Base-by-base conservation (phyloP, 2,113 vertebrate species). In the Mugil cephalus region DNA sequence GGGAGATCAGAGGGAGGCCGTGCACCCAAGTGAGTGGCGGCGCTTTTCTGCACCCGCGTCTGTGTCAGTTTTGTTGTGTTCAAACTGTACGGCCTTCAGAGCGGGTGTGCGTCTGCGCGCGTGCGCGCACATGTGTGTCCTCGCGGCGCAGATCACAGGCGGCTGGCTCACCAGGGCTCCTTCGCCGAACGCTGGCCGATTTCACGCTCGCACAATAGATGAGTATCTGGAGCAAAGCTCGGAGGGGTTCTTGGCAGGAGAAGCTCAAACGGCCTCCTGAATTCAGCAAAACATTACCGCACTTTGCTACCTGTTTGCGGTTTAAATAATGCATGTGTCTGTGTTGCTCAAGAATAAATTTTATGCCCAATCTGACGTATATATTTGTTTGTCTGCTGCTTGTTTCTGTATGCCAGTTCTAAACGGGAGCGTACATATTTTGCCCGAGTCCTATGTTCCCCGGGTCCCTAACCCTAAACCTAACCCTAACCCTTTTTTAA, bases 161-260 rank as follows among this genome's bases (percentile, higher is more conserved):
- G 24, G 73, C 70, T 14, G 76, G 59, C 86, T 73, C 80, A 61
- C 73, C 74, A 18, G 85, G 84, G 52, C 38, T 84, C 76, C 75
- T 65, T 81, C 73, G 62, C 73, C 77, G 79, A 91, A 85, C 74
- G 87, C 84, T 85, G 85, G 55, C 61, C 4, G 66, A 92, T 89
- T 87, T 90, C 85, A 89, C 65, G 64, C 74, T 83, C n/a, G 9
- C 80, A 87, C 77, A 81, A 79, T 59, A 73, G 76, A 51, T 3
- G 30, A 59, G 42, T 72, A 51, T 68, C 52, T 17, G 52, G 64
- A 48, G 69, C 38, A 8, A 70, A 69, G 69, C 42, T 10, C 21
- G 70, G 42, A 65, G 17, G n/a, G 11, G 46, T 47, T 53, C 51
- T 56, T 45, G 50, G 59, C 58, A 18, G 74, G 14, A 53, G 19